Base-by-base conservation (phyloP, 2,888 invertebrate genomes). In the Hemistola chrysoprasaria region DNA sequence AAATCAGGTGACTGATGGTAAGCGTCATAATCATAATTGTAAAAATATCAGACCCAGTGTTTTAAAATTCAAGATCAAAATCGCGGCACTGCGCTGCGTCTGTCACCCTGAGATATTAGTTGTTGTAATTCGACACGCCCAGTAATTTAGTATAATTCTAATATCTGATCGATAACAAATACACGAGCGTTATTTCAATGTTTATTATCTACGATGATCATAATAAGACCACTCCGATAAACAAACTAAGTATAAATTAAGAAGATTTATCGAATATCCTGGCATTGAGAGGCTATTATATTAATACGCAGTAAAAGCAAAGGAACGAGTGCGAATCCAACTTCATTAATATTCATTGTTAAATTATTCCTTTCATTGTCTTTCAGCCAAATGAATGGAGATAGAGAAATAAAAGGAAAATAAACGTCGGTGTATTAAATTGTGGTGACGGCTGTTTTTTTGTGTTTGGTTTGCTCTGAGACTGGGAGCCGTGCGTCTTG, bases 311-410 rank as follows among this genome's bases (percentile, higher is more conserved):
- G 73, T 77, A 79, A 78, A 77, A 70, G 68, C 64, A 60, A 59
- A 53, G 67, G 64, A 71, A 77, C 67, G 75, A 80, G 74, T 78
- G 75, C 67, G 71, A 79, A 71, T 71, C 70, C 71, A 67, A 59
- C 60, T 71, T 77, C 78, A 82, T 84, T 83, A 84, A 82, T 84
- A 84, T 84, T 83, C 80, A 85, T 84, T 69, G 68, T 60, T 63
- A 71, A 81, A 81, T 83, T 80, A 83, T 81, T 77, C 77, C 70
- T 71, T 73, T 69, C 72, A 74, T 77, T 81, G 76, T 79, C 75
- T 80, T 76, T 71, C 56, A 62, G 62, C 56, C 64, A 70, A 78
- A 78, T 72, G 68, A 79, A 79, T 73, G 72, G 68, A 66, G 66
- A 70, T 65, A 65, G 59, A 66, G 66, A 47, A 46, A 52, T 52